These are phyloP conservation scores for Argynnis bischoffii DNA, from an alignment of 2,888 invertebrate species.

Conservation along the genomic window DNA sequence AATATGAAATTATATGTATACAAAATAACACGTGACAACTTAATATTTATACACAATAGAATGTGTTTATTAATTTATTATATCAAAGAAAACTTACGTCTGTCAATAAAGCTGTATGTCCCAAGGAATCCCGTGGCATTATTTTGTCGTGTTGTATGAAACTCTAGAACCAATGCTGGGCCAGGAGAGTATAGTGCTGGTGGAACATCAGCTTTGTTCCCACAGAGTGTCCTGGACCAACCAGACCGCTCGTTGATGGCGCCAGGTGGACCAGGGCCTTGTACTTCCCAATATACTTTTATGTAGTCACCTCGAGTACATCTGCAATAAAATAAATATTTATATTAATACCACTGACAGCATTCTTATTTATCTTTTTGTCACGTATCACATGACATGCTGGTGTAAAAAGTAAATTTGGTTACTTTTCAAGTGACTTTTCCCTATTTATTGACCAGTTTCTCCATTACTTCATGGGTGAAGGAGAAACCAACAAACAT, in stretches of 20 bases:
- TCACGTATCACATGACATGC: neutral
- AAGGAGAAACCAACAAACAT: too few species aligned
- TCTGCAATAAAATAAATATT: constrained; percentile 79
- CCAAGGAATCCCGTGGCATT: constrained; percentile 87
- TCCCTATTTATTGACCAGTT: too few species aligned
- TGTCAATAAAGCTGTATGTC: constrained; percentile 89
- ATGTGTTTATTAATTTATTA: neutral
- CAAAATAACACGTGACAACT: too few species aligned
- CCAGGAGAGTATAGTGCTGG: constrained; percentile 89
- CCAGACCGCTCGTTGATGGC: constrained; percentile 89
- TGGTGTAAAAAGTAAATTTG: too few species aligned
- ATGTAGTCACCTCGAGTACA: constrained; percentile 89
- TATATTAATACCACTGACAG: neutral
- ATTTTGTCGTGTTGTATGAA: constrained; percentile 83
- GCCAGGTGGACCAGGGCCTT: constrained; percentile 85
- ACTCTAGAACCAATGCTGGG: constrained; percentile 88
- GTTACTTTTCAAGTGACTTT: too few species aligned
- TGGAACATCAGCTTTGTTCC: constrained; percentile 85
- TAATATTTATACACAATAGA: too few species aligned
- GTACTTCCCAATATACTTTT: constrained; percentile 90
- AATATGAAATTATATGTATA: too few species aligned
- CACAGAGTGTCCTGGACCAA: constrained; percentile 89
- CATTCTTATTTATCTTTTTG: neutral
- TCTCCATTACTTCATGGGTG: too few species aligned
- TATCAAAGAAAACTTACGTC: constrained; percentile 80